Base-by-base conservation (phyloP, 2,113 vertebrate genomes). In the Heterotis niloticus region DNA sequence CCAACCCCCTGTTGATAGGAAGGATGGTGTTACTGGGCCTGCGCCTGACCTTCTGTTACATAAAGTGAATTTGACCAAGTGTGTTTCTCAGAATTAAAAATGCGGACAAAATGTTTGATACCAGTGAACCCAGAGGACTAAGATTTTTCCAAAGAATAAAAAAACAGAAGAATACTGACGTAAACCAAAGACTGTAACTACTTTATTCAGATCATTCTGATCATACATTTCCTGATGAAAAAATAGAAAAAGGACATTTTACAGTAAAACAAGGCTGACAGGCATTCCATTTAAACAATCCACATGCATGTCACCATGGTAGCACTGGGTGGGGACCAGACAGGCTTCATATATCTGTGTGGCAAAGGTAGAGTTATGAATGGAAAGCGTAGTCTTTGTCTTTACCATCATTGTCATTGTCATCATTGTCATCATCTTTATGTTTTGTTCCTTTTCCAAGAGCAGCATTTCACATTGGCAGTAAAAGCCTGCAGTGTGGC, bases 241-340 rank as follows among this genome's bases (percentile, higher is more conserved):
- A 64, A 71, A 70, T 79, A 1, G 81, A 79, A 83, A 64, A 86
- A 80, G 79, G 59, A 82, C 44, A 66, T 74, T 64, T 44, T 85
- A 65, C n/a, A 73, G 54, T 13, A 56, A 56, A 73, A 73, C 71
- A 78, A 74, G 78, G 82, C 44, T 85, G 73, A 84, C 77, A 74
- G 80, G 62, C 85, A 85, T 87, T 90, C 71, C 17, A 56, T 83
- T 86, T 71, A 86, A 85, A 85, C 81, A 80, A 80, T 83, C 84
- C 79, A 81, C 91, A 91, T 91, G 89, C 89, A 87, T 68, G 81
- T 84, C 79, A 85, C 81, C 80, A 78, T 71, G 60, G 69, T 69
- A 29, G 34, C 79, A 54, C 78, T 76, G 60, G 75, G 29, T 68
- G 80, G 29, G 75, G 60, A 77, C 73, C 51, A 64, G 64, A 59